Evolutionary conservation across 2,797 vertebrate genomes (phyloP), one percentile per base, ranked within the genome.

Genomic region (Sparus aurata): DNA sequence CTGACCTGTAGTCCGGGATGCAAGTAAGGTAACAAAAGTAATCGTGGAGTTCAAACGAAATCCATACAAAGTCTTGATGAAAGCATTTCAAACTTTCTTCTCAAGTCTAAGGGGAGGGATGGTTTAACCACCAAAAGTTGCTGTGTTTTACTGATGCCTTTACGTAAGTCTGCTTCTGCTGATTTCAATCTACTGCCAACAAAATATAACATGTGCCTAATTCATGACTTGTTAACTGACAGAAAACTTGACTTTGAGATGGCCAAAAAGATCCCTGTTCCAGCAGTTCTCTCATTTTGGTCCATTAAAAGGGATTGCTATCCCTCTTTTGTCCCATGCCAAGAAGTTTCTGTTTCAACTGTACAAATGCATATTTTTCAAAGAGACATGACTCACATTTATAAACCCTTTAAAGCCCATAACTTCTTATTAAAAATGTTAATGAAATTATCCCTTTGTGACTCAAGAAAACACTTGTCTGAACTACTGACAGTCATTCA

Each of bases 1-100:
- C 94, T 95, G 91, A 96, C 95, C 94, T 95, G 92, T 92, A 93
- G 84, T 95, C 95, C 94, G 82, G 89, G 92, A 92, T 93, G 93
- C 92, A 94, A 93, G 93, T 93, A 94, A 94, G 82, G 87, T 92
- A 92, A 92, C 85, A 91, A 93, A 88, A 91, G 77, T 93, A 91
- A 93, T 85, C 78, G 79, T 91, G 89, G 93, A 84, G 86, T 93
- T 93, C 91, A 93, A 93, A 94, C 79, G 80, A 94, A 92, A 93
- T 92, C 92, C 87, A 94, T 87, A 91, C 87, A 89, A 90, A 93
- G 87, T 90, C 88, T 88, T 89, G 90, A 93, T 88, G 90, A 94
- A 92, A 93, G 90, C 87, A 93, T 93, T 93, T 92, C 80, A 91
- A 92, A 94, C 92, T 93, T 94, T 94, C 91, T 90, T 93, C 92